Base-by-base conservation (phyloP, 2,113 vertebrate species). In the Pterocles burchelli region DNA sequence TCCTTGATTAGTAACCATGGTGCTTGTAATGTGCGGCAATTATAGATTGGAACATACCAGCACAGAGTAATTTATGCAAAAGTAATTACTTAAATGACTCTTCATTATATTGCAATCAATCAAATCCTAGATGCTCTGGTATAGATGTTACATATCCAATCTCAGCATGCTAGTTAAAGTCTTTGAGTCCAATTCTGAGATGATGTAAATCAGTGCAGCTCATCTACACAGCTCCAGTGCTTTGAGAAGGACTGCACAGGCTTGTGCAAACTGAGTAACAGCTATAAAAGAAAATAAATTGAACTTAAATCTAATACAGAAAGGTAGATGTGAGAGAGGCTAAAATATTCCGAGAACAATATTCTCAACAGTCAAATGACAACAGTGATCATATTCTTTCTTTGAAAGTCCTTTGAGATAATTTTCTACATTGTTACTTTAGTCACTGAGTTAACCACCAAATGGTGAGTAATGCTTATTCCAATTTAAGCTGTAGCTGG, bases 51-150 rank as follows among this genome's bases (percentile, higher is more conserved):
- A 97, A 93, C 76, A 82, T 96, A 96, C 75, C 63, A 95, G 96
- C 91, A 73, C 49, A 91, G 93, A 88, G 94, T 97, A 97, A 97
- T 97, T 96, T 97, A 97, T 97, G 95, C 96, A 96, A 95, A 97
- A 95, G 94, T 97, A 97, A 97, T 97, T 96, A 95, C 90, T 97
- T 97, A 97, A 97, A 97, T 97, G 95, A 94, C 94, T 96, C 94
- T 97, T 97, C 97, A 95, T 97, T 97, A 96, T 92, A 91, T 93
- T 95, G 97, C 96, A 97, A 97, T 97, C 97, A 97, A n/a, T n/a
- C n/a, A n/a, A 88, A 96, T 96, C 73, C 89, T 91, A 94, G 96
- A 95, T 97, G 78, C 89, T 68, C 65, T 90, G 85, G 68, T 97
- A 92, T 97, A 94, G 91, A 94, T 89, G 95, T 91, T 95, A 83